phyloP scores from a whole-genome alignment of 2,888 invertebrate genomes.

The Trissonchulus sp. region DNA sequence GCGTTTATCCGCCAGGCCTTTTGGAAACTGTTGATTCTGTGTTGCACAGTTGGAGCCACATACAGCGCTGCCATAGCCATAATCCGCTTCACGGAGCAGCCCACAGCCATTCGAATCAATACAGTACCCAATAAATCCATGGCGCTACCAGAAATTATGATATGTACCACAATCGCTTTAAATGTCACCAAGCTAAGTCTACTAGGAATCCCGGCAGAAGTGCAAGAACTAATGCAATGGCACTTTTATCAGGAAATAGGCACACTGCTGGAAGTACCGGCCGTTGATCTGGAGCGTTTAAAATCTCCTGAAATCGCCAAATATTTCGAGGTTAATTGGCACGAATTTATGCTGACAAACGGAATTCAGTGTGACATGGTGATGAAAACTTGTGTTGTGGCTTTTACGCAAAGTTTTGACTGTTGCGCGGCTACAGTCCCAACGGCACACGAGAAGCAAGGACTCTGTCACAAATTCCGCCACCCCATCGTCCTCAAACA shows the following conservation, averaged over 20 bases:
- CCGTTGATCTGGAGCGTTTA: too few species aligned
- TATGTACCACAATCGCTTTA: not conserved
- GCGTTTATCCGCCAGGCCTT: not conserved
- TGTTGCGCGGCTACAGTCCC: not conserved
- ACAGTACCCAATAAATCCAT: too few species aligned
- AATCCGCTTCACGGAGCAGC: not conserved
- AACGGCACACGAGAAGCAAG: not conserved
- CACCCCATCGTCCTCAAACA: not conserved
- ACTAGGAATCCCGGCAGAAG: not conserved
- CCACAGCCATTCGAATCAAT: not conserved
- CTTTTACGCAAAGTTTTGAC: not conserved
- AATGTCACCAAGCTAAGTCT: not conserved
- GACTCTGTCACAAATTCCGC: not conserved
- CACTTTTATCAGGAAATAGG: conserved; percentile 8
- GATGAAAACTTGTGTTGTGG: not conserved
- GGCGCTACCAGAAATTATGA: not conserved
- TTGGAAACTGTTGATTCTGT: not conserved
- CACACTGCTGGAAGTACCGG: too few species aligned
- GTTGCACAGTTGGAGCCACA: not conserved
- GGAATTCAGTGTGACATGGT: not conserved
- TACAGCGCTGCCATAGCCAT: not conserved
- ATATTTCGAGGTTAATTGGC: not conserved
- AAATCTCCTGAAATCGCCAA: too few species aligned
- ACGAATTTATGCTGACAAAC: not conserved
- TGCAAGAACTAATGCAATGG: conserved; percentile 4